Conservation (phyloP, 2,888 invertebrate species). For the Latrodectus elegans region DNA sequence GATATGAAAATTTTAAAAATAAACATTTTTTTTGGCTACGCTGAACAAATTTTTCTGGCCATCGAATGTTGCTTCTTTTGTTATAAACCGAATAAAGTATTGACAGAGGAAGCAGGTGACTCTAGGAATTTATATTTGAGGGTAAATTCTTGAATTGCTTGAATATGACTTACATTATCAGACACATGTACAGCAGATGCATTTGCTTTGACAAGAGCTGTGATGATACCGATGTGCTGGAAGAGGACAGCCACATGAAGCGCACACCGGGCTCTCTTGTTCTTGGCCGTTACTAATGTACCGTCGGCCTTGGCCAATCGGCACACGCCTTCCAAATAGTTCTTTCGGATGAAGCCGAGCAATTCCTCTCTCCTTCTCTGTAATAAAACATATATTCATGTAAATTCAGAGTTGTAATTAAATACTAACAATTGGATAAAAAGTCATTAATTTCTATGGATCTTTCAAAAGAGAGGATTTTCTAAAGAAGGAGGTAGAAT, state of each 20-base stretch:
- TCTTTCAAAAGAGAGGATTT: too few species aligned
- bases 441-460: too few species aligned
- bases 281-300: constrained; percentile 72
- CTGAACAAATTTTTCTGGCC: not conserved
- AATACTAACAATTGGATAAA: too few species aligned
- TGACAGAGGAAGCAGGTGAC: not conserved
- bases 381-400: too few species aligned
- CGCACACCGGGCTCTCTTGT: constrained; percentile 72
- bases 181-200: constrained; percentile 83
- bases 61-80: not conserved
- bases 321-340: constrained; percentile 68
- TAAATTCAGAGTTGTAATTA: too few species aligned
- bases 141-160: not conserved
- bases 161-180: constrained; percentile 85
- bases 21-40: not conserved
- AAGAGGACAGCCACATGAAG: constrained; percentile 74
- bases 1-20: not conserved
- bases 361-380: constrained; percentile 70
- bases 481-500: too few species aligned
- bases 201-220: constrained; percentile 69
- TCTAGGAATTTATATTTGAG: not conserved
- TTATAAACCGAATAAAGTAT: not conserved
- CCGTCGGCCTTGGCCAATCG: constrained; percentile 54
- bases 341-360: constrained; percentile 69
- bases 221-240: constrained; percentile 74